Base-by-base conservation (phyloP, 2,113 vertebrate species). In the Tretioscincus oriximinensis region DNA sequence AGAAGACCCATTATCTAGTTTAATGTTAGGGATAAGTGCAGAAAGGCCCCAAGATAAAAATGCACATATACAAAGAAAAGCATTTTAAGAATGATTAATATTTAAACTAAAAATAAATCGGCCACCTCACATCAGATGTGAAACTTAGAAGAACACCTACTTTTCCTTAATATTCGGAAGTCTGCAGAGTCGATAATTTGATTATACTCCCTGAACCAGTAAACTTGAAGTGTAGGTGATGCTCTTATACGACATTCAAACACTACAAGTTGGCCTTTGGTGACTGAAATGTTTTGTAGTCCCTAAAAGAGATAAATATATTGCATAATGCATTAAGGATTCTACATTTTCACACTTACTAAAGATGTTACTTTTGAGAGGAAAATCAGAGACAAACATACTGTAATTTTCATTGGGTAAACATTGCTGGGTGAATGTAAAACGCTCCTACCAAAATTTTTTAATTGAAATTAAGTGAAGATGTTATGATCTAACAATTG, bases 151-250 rank as follows among this genome's bases (percentile, higher is more conserved):
- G 60, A 73, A 67, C 41, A 21, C 93, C 89, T 91, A 98, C 98
- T 97, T 93, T 98, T 98, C 58, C 95, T 91, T 31, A 97, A 95
- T 78, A 97, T 95, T 74, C 93, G 92, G 84, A 99, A 98, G 74
- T 98, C 96, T 0, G 96, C 96, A 0, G 97, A 98, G 77, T 97
- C 96, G 49, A 87, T 67, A 12, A 96, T 96, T 77, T 92, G 94
- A 2, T 96, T 92, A 0, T 96, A 93, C 1, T 97, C 95, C 88
- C 96, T 91, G 93, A 95, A 96, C 97, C 97, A 98, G 84, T 88
- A 92, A 78, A 98, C 95, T 90, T 97, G 95, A 76, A 96, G 86
- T 22, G 94, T 91, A 2, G 95, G 92, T 0, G 95, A 94, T 68
- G 96, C 93, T 7, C 92, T 95, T 81, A 98, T 81, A 12, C 94